Evolutionary conservation across 1,140 invertebrate genomes (phyloP).

Genomic region (Atta texana): DNA sequence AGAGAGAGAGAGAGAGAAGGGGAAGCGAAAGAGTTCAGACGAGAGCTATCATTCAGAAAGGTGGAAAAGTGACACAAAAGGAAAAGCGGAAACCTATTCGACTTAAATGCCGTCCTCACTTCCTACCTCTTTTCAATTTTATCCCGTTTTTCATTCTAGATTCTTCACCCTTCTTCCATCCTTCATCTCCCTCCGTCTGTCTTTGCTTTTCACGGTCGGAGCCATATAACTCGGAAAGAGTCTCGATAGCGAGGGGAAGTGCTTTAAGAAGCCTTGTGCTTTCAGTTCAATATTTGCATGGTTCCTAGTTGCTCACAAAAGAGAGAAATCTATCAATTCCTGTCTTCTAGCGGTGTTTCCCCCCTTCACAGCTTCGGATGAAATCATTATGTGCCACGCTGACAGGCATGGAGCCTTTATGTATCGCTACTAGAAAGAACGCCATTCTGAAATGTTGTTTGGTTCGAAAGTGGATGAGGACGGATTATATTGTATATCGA

Average conservation of each 20-base stretch:
- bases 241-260: slow-evolving; percentile 65
- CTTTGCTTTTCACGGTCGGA: slow-evolving; percentile 42
- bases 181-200: slow-evolving; percentile 22
- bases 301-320: slow-evolving; percentile 76
- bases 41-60: slow-evolving; percentile 69
- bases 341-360: slow-evolving; percentile 77
- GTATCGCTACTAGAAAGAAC: slow-evolving; percentile 70
- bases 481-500: slow-evolving; percentile 77
- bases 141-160: not conserved
- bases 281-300: slow-evolving; percentile 80
- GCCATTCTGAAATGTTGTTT: slow-evolving; percentile 45
- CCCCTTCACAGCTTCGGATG: slow-evolving; percentile 72
- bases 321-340: slow-evolving; percentile 84
- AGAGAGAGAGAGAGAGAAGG: not conserved
- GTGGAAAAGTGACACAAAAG: slow-evolving; percentile 72
- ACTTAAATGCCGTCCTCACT: slow-evolving; percentile 57
- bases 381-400: slow-evolving; percentile 81
- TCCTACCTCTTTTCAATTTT: slow-evolving; percentile 1
- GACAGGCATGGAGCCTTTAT: slow-evolving; percentile 72
- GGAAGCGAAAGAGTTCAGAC: slow-evolving; percentile 48
- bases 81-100: slow-evolving; percentile 71
- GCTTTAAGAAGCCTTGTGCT: slow-evolving; percentile 77
- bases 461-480: slow-evolving; percentile 20
- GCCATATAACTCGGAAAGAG: slow-evolving; percentile 53
- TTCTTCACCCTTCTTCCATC: not conserved